These are phyloP conservation scores for Colistium nudipinnis DNA, from an alignment of 2,113 vertebrate genomes.

Conservation along the genomic window DNA sequence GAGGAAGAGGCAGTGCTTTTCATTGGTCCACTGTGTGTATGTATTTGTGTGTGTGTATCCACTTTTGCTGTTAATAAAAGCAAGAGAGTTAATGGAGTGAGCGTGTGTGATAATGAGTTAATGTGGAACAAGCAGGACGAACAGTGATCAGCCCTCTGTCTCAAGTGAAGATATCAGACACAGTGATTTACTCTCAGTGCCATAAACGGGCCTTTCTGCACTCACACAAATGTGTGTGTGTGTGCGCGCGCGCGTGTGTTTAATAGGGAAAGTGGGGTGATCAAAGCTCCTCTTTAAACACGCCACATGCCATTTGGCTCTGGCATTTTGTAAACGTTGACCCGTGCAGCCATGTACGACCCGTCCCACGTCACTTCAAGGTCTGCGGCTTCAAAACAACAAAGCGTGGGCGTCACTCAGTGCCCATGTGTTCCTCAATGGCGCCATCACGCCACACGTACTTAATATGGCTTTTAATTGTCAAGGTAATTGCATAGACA, in stretches of 20 bases:
- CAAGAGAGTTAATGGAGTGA: slow-evolving; percentile 95
- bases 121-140: slow-evolving; percentile 92
- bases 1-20: slow-evolving; percentile 91
- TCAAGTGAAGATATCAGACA: slow-evolving; percentile 91
- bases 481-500: slow-evolving; percentile 56
- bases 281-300: slow-evolving; percentile 37
- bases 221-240: slow-evolving; percentile 29
- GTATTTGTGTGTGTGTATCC: slow-evolving; percentile 37
- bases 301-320: slow-evolving; percentile 12
- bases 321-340: slow-evolving; percentile 33
- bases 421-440: slow-evolving; percentile 47
- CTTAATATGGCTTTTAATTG: slow-evolving; percentile 57
- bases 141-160: slow-evolving; percentile 85
- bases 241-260: slow-evolving; percentile 6
- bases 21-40: slow-evolving; percentile 78
- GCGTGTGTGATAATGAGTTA: slow-evolving; percentile 95
- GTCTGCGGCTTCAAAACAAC: slow-evolving; percentile 32
- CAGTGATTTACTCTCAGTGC: slow-evolving; percentile 79
- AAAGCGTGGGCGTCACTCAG: slow-evolving; percentile 33
- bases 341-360: slow-evolving; percentile 24
- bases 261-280: slow-evolving; percentile 35
- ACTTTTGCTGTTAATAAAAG: slow-evolving; percentile 92
- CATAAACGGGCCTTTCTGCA: slow-evolving; percentile 68
- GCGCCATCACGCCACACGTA: slow-evolving; percentile 43
- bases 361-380: slow-evolving; percentile 14